phyloP scores from a whole-genome alignment of 2,797 vertebrate genomes.

The Cephalopachus bancanus region DNA sequence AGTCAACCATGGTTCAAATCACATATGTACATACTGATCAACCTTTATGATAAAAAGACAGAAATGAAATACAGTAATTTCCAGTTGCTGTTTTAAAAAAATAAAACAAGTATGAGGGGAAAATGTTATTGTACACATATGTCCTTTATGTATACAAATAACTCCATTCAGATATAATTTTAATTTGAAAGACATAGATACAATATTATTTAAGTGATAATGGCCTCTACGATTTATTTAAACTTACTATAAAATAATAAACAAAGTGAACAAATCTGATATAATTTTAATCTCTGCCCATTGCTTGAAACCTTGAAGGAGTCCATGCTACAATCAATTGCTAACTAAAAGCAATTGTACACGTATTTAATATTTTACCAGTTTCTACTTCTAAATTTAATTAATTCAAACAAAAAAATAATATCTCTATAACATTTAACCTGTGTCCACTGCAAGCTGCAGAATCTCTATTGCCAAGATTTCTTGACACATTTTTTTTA shows the following conservation, averaged over 20 bases:
- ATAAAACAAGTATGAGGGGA: neutral
- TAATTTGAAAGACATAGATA: slow-evolving; percentile 51
- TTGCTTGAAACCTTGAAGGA: slow-evolving; percentile 66
- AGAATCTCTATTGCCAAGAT: slow-evolving; percentile 72
- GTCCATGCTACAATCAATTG: slow-evolving; percentile 43
- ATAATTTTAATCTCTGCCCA: slow-evolving; percentile 46
- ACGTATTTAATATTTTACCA: slow-evolving; percentile 66
- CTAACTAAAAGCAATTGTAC: neutral
- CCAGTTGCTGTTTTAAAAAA: slow-evolving; percentile 81
- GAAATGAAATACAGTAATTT: slow-evolving; percentile 82
- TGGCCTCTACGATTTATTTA: slow-evolving; percentile 45
- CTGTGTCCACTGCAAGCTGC: slow-evolving; percentile 51
- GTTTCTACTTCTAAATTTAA: slow-evolving; percentile 80
- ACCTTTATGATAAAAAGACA: slow-evolving; percentile 80
- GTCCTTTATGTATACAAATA: slow-evolving; percentile 67
- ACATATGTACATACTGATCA: slow-evolving; percentile 85
- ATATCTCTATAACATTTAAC: slow-evolving; percentile 53
- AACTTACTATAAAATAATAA: slow-evolving; percentile 71
- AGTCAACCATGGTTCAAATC: slow-evolving; percentile 78
- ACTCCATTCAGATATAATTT: slow-evolving; percentile 52
- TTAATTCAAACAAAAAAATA: slow-evolving; percentile 77
- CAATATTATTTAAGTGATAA: slow-evolving; percentile 51
- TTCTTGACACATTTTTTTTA: slow-evolving; percentile 16
- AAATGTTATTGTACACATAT: neutral
- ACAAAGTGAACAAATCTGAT: slow-evolving; percentile 41